phyloP scores from a whole-genome alignment of 23 tunicate species.

The Pegea sp. region DNA sequence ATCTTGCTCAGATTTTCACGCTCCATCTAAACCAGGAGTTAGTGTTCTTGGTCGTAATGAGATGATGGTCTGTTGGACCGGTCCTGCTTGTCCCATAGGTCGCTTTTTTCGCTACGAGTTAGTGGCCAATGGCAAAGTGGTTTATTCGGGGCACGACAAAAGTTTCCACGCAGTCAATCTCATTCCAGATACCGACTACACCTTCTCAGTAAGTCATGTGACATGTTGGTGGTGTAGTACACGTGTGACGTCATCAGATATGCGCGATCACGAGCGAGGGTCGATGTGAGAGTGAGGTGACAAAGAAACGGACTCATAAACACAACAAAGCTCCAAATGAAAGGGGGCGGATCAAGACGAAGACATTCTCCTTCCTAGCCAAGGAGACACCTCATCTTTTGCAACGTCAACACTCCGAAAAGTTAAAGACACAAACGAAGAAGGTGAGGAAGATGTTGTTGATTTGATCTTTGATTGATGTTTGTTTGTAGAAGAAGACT shows the following conservation, averaged over 20 bases:
- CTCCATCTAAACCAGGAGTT: conserved; percentile 61
- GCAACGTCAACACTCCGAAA: no score
- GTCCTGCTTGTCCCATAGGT: conserved; percentile 75
- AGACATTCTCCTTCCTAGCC: conserved; percentile 77
- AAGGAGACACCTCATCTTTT: conserved; percentile 49
- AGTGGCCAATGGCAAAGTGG: conserved; percentile 38
- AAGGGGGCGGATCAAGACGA: conserved; percentile 57
- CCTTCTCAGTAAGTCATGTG: conserved; percentile 37
- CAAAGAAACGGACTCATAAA: conserved; percentile 63
- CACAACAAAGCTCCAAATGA: conserved; percentile 62
- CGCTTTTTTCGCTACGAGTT: conserved; percentile 80
- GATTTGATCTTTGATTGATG: no score
- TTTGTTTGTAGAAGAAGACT: no score
- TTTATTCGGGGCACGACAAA: conserved; percentile 54
- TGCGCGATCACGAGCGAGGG: conserved; percentile 83
- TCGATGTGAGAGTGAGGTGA: conserved; percentile 61
- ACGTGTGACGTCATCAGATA: conserved; percentile 15
- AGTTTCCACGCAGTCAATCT: conserved; percentile 27
- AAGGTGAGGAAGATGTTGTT: no score
- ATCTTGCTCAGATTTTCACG: conserved; percentile 40
- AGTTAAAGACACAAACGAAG: no score
- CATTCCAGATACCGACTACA: conserved; percentile 65
- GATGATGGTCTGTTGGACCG: conserved; percentile 65
- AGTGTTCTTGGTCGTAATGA: conserved; percentile 89
- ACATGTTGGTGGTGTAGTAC: neutral